Base-by-base conservation (phyloP, 1,140 invertebrate species). In the Geopemphigus sp. region DNA sequence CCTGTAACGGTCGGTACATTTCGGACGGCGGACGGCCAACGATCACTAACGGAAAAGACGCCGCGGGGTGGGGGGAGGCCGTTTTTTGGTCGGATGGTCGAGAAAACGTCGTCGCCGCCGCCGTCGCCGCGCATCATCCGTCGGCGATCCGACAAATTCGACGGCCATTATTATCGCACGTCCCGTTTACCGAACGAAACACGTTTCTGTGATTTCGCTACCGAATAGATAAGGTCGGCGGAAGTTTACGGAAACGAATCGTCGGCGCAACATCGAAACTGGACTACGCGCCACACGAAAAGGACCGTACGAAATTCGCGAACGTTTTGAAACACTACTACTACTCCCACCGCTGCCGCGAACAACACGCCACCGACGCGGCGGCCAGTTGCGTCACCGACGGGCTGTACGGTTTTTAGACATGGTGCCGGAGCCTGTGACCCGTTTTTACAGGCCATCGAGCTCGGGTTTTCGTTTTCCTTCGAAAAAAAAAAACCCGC, bases 181-280 rank as follows among this genome's bases (percentile, higher is more conserved):
- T n/a, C n/a, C n/a, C n/a, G n/a, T n/a, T n/a, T n/a, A n/a, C n/a
- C n/a, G n/a, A n/a, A n/a, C n/a, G n/a, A n/a, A n/a, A n/a, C n/a
- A n/a, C n/a, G n/a, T n/a, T n/a, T n/a, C n/a, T n/a, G n/a, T 68
- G 26, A 68, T 68, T 45, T 68, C 8, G 39, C 22, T 45, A 8
- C 22, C 73, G 14, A 76, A 76, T n/a, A n/a, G n/a, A 57, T 76
- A 76, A 76, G 73, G 73, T 76, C 73, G 59, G 54, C 73, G 73
- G 56, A 76, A n/a, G n/a, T n/a, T n/a, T 8, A 50, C 47, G 12
- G 12, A 66, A 68, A 6, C 15, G 2, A 63, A 54, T 19, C 53
- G 15, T 54, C 53, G 15, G 15, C 45, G 47, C n/a, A n/a, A 68
- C 66, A 68, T n/a, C 22, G 47, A 50, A 50, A 68, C n/a, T 47